Conservation (phyloP, 2,797 vertebrate genomes). For the Cichlasoma orientale region DNA sequence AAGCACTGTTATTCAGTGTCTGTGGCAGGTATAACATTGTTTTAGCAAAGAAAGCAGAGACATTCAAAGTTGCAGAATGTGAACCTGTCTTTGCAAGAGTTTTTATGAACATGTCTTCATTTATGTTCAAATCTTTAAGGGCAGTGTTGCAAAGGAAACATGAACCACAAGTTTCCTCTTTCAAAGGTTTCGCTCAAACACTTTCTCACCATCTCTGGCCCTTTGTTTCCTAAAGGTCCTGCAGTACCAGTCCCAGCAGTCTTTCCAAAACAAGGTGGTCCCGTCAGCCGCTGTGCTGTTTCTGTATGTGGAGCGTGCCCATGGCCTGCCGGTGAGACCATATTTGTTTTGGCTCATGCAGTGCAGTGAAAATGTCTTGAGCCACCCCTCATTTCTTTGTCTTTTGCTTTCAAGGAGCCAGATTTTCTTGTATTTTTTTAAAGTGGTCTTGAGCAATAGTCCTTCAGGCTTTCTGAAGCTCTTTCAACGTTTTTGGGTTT, state of each 20-base stretch:
- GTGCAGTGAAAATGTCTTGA: too few relatives aligned
- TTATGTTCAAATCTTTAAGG: not conserved
- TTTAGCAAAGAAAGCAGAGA: too few relatives aligned
- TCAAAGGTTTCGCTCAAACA: not conserved
- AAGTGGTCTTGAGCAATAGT: not conserved
- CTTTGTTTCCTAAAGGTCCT: conserved; percentile 78
- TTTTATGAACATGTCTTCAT: not conserved
- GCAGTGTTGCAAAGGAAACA: not conserved
- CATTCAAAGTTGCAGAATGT: too few relatives aligned
- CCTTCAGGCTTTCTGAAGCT: not conserved
- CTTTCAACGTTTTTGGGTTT: not conserved
- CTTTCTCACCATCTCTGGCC: not conserved
- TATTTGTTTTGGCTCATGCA: not conserved
- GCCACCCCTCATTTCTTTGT: too few relatives aligned
- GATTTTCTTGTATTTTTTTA: not conserved
- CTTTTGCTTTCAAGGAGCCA: not conserved
- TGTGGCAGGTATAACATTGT: too few relatives aligned
- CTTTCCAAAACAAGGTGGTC: conserved; percentile 85
- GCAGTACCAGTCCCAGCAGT: conserved; percentile 84
- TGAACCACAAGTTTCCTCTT: not conserved
- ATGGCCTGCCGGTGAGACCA: conserved; percentile 85
- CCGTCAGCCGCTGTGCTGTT: conserved; percentile 87
- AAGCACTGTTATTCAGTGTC: not conserved
- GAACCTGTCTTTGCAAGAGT: not conserved
- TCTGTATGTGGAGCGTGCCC: conserved; percentile 88